Conservation (phyloP, 2,113 vertebrate genomes). For the Mormoops blainvillei region DNA sequence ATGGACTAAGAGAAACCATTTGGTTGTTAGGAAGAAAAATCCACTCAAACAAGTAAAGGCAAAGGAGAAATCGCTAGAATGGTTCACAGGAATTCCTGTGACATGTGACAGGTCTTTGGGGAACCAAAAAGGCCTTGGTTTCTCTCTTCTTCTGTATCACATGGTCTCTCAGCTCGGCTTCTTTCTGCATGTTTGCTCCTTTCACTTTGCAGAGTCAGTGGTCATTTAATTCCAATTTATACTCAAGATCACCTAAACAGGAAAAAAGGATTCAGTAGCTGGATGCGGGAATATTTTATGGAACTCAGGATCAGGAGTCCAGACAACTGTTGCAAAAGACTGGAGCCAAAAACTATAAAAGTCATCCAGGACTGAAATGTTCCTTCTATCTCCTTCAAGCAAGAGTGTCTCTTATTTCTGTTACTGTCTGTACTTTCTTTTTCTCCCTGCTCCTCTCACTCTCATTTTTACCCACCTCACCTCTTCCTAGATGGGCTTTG, state of each 20-base stretch:
- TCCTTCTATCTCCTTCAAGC: background rate
- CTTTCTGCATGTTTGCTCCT: background rate
- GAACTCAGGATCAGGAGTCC: background rate
- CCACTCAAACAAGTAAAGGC: background rate
- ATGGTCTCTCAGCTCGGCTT: background rate
- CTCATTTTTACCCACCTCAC: background rate
- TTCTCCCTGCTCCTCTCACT: accelerated
- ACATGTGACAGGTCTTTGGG: accelerated
- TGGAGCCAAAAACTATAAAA: background rate
- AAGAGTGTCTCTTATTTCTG: background rate
- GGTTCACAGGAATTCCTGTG: background rate
- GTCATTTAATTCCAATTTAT: background rate
- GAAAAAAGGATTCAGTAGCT: background rate
- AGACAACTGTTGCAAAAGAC: background rate
- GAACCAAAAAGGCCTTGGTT: background rate
- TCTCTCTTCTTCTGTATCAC: background rate
- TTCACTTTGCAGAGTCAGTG: background rate
- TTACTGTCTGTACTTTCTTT: background rate
- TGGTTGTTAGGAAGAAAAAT: background rate
- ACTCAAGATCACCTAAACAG: background rate
- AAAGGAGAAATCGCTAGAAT: background rate
- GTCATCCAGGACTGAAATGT: background rate
- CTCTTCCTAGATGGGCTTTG: background rate
- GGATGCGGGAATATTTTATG: background rate
- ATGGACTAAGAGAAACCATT: background rate